Evolutionary conservation across 2,797 vertebrate genomes (phyloP).

Genomic region (Lacerta bilineata): DNA sequence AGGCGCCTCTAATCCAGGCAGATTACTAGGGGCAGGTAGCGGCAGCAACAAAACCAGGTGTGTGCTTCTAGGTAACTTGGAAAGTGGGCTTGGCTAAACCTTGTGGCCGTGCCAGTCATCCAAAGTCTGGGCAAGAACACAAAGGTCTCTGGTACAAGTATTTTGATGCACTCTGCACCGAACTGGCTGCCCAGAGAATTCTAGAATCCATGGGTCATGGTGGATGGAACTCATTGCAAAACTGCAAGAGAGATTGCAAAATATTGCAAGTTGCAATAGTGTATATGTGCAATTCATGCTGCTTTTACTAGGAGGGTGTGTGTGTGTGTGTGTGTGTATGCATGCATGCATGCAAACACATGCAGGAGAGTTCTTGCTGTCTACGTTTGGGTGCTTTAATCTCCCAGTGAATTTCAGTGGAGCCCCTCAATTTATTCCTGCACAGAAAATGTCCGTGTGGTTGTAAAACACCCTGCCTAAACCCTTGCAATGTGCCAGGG

Average conservation of each 20-base stretch:
- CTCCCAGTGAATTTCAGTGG: not conserved
- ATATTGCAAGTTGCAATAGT: too few species aligned
- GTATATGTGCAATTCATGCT: too few species aligned
- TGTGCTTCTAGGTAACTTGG: not conserved
- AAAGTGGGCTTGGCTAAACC: not conserved
- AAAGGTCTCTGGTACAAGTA: not conserved
- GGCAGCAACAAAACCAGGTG: too few species aligned
- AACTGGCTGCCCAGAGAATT: not conserved
- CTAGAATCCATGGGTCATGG: too few species aligned
- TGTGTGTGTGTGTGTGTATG: not conserved
- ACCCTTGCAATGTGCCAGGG: rapidly evolving
- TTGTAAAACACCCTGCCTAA: constrained; percentile 17
- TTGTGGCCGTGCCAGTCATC: too few species aligned
- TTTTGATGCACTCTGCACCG: not conserved
- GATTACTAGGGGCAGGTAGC: too few species aligned
- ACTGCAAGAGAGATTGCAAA: not conserved
- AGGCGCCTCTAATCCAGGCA: too few species aligned
- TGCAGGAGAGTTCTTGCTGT: not conserved
- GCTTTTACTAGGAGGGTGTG: not conserved
- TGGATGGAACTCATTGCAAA: not conserved
- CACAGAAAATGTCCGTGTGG: not conserved
- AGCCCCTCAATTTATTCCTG: not conserved
- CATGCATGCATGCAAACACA: too few species aligned
- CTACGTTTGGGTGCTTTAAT: not conserved
- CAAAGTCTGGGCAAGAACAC: not conserved